A percentile compares a stretch with the other conserved stretches of the same genome.
Conservation (phyloP, 1,140 invertebrate species). For the Drosophila miranda region DNA sequence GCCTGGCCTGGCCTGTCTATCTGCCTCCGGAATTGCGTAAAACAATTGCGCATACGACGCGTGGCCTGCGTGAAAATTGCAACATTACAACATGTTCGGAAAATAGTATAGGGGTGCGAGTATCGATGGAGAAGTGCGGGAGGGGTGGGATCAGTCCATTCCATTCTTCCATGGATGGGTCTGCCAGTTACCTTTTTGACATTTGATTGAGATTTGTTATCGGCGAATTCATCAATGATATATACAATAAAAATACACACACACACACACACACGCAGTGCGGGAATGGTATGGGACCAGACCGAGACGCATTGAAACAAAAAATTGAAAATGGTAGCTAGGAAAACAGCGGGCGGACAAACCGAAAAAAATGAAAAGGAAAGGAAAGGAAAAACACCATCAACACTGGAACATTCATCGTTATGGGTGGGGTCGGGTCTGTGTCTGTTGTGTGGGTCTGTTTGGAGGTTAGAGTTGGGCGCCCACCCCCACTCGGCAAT, state of each 20-base stretch:
- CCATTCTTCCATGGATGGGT: constrained; percentile 24
- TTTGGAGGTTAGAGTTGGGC: not conserved
- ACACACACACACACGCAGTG: constrained; percentile 18
- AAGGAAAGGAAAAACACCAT: no score
- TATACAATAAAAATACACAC: constrained; percentile 79
- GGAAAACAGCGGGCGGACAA: no score
- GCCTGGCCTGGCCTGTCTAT: constrained; percentile 6
- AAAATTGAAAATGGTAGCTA: not conserved
- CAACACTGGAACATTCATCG: no score
- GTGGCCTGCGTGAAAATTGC: constrained; percentile 78
- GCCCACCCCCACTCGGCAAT: constrained; percentile 50
- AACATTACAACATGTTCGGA: constrained; percentile 70
- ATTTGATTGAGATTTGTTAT: constrained; percentile 83
- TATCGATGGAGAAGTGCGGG: not conserved
- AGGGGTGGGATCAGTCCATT: constrained; percentile 28
- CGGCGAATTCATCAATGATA: constrained; percentile 82
- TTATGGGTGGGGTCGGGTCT: not conserved
- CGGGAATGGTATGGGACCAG: constrained; percentile 27
- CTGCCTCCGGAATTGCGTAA: constrained; percentile 43
- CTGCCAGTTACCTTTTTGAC: constrained; percentile 82
- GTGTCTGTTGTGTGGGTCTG: constrained; percentile 16
- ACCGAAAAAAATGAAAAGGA: no score
- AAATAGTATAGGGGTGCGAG: not conserved
- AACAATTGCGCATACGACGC: constrained; percentile 79
- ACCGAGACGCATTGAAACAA: constrained; percentile 55